Evolutionary conservation across 2,888 invertebrate species (phyloP).

Genomic region (Lomographa bimaculata): DNA sequence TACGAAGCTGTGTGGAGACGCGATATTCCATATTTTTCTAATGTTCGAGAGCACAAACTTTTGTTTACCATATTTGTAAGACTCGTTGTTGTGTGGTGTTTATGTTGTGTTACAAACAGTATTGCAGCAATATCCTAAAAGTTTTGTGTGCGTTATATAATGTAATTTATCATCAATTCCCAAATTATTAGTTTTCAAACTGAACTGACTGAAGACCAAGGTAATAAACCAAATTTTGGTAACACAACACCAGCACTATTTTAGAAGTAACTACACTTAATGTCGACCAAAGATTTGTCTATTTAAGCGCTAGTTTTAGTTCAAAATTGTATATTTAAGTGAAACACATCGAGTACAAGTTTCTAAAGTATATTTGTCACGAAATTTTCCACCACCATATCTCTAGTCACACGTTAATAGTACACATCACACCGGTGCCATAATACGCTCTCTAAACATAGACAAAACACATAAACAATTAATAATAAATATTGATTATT

Average conservation of each 20-base stretch:
- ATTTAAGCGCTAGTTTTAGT: conserved; percentile 54
- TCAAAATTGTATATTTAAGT: conserved; percentile 41
- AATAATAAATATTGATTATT: conserved; percentile 47
- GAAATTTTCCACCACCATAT: conserved; percentile 43
- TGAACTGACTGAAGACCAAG: too few relatives aligned
- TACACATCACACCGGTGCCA: conserved; percentile 62
- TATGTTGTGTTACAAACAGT: conserved; percentile 20
- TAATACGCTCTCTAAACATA: conserved; percentile 52
- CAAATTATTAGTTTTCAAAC: too few relatives aligned
- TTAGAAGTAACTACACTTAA: conserved; percentile 61
- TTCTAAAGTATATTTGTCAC: conserved; percentile 41
- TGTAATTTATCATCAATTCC: too few relatives aligned
- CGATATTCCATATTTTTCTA: conserved; percentile 42
- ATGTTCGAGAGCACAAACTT: conserved; percentile 35
- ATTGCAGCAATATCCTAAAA: too few relatives aligned
- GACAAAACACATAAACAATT: conserved; percentile 26
- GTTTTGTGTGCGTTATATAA: too few relatives aligned
- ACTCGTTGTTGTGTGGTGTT: conserved; percentile 17
- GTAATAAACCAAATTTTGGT: too few relatives aligned
- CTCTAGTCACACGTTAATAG: conserved; percentile 62
- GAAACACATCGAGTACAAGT: conserved; percentile 44
- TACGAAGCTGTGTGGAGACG: conserved; percentile 53
- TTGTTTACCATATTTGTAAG: conserved; percentile 24
- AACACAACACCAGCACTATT: conserved; percentile 20
- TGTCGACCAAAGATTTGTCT: conserved; percentile 73